These are phyloP conservation scores for Myiopsitta monachus DNA, from an alignment of 2,113 vertebrate species.

Conservation along the genomic window DNA sequence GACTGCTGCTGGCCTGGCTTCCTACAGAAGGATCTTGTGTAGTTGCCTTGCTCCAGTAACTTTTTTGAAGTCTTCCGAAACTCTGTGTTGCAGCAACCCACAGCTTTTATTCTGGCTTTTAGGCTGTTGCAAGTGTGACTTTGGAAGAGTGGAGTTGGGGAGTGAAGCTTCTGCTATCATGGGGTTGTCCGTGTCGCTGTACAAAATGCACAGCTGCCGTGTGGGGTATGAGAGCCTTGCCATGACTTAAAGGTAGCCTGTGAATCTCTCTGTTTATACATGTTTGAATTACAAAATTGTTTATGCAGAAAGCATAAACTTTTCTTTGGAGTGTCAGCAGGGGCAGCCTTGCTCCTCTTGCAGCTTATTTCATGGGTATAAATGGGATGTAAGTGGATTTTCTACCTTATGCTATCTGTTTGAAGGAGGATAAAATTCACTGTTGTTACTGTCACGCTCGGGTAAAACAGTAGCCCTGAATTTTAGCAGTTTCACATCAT, in stretches of 20 bases:
- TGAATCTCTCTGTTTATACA: not conserved
- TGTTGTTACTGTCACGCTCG: not conserved
- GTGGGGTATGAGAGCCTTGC: not conserved
- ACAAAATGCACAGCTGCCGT: accelerated
- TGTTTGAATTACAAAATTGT: not conserved
- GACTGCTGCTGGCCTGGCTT: slow-evolving; percentile 20
- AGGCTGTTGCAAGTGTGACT: not conserved
- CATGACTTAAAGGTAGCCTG: not conserved
- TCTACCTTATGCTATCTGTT: not conserved
- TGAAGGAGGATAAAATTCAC: not conserved
- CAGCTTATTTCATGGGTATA: not conserved
- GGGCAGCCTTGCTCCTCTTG: not conserved
- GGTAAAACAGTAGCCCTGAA: slow-evolving; percentile 3
- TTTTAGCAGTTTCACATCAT: not conserved
- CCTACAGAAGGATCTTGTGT: not conserved
- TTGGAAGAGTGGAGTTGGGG: not conserved
- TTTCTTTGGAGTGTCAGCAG: not conserved
- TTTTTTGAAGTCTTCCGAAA: slow-evolving; percentile 49
- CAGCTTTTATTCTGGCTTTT: slow-evolving; percentile 1
- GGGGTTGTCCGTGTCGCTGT: accelerated
- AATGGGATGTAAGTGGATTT: slow-evolving; percentile 9
- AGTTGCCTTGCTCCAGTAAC: slow-evolving; percentile 34
- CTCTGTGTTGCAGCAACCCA: not conserved
- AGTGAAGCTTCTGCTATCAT: not conserved
- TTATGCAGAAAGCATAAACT: not conserved